Conservation (phyloP, 2,888 invertebrate species). For the Rhabditoides inermis region DNA sequence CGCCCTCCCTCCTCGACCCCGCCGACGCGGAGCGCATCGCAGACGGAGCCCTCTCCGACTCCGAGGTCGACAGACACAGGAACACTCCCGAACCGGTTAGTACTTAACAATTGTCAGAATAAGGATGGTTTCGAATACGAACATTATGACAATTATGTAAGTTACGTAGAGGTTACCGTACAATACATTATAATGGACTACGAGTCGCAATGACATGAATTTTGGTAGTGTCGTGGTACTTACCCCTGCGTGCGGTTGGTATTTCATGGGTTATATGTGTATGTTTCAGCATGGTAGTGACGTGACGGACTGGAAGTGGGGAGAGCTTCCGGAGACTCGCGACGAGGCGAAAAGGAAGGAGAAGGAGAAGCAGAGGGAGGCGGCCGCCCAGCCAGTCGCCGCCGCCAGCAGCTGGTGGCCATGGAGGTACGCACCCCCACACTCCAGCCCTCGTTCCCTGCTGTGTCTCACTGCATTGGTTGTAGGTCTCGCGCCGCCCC, state of each 20-base stretch:
- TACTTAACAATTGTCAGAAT: background rate
- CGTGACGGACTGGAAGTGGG: constrained; percentile 54
- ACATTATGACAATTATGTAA: too few relatives aligned
- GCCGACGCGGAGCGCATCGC: constrained; percentile 27
- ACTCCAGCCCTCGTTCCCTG: too few relatives aligned
- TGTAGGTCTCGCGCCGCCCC: too few relatives aligned
- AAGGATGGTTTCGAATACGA: background rate
- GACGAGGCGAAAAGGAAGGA: constrained; percentile 10
- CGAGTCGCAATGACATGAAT: too few relatives aligned
- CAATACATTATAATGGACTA: too few relatives aligned
- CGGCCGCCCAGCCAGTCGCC: too few relatives aligned
- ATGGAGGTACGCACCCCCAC: constrained; percentile 15
- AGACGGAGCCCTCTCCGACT: constrained; percentile 47
- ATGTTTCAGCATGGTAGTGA: constrained; percentile 28
- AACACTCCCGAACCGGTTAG: constrained; percentile 61
- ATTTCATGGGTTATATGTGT: too few relatives aligned
- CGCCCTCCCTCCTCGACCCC: constrained; percentile 20
- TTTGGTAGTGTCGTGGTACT: background rate
- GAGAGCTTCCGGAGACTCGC: constrained; percentile 52
- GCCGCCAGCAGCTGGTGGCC: background rate
- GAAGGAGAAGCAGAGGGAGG: constrained; percentile 1
- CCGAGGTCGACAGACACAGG: constrained; percentile 42
- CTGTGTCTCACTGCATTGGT: too few relatives aligned
- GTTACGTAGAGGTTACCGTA: too few relatives aligned
- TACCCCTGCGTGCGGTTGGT: background rate